phyloP scores from a whole-genome alignment of 2,797 vertebrate species.

The Melanotaenia pygmaea region DNA sequence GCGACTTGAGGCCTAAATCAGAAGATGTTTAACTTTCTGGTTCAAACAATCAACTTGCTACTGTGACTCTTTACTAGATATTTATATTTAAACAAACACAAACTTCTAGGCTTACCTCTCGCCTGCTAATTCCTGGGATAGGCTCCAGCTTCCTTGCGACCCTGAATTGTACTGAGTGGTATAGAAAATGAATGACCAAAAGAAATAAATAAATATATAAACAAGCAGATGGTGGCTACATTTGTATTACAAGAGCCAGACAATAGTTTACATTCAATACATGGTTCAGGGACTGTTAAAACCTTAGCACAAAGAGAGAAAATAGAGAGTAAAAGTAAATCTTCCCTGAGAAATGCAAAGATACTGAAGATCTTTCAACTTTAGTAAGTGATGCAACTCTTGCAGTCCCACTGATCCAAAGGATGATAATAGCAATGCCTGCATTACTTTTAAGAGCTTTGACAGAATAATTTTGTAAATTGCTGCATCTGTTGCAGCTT shows the following conservation, averaged over 20 bases:
- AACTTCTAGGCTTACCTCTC: too few species aligned
- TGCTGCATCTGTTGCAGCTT: neutral
- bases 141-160: too few species aligned
- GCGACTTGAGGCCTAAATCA: too few species aligned
- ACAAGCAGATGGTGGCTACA: conserved; percentile 35
- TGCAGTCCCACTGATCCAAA: neutral
- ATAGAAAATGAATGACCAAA: neutral
- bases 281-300: conserved; percentile 30
- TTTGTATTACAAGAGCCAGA: conserved; percentile 29
- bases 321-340: too few species aligned
- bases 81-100: too few species aligned
- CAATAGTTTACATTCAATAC: conserved; percentile 3
- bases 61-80: too few species aligned
- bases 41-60: too few species aligned
- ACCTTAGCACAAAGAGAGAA: neutral
- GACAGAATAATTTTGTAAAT: neutral
- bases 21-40: too few species aligned
- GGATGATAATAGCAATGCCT: neutral
- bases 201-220: conserved; percentile 2
- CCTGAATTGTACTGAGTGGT: too few species aligned
- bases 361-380: neutral
- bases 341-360: neutral
- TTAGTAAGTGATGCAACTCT: neutral
- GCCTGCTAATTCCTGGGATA: too few species aligned
- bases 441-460: neutral